Percentiles rank a stretch among this genome's conserved stretches.
Conservation (phyloP, 2,888 invertebrate species). For the Pseudanteris insignis region DNA sequence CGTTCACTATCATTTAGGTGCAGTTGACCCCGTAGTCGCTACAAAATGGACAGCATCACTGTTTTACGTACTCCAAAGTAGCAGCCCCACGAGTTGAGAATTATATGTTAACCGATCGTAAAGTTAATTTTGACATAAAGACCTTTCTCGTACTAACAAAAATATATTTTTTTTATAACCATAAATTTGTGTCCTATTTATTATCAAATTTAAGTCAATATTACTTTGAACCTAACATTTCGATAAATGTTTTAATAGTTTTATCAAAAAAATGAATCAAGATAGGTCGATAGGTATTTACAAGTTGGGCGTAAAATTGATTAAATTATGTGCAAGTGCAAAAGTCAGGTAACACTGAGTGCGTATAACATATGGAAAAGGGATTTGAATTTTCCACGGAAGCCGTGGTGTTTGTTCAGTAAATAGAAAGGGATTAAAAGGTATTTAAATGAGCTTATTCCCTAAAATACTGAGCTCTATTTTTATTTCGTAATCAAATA, state of each 20-base stretch:
- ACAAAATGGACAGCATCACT: constrained; percentile 35
- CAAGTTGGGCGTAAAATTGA: constrained; percentile 4
- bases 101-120: constrained; percentile 22
- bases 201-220: no score
- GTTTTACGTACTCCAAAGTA: constrained; percentile 32
- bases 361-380: constrained; percentile 6
- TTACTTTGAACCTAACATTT: no score
- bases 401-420: constrained; percentile 19
- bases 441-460: constrained; percentile 37
- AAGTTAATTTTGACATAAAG: constrained; percentile 39
- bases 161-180: no score
- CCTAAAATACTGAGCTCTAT: constrained; percentile 34
- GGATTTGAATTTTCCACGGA: constrained; percentile 19
- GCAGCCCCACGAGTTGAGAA: constrained; percentile 29
- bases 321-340: constrained; percentile 6
- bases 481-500: constrained; percentile 42
- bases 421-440: constrained; percentile 36
- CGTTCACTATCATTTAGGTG: constrained; percentile 38
- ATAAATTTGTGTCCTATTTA: no score
- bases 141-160: no score
- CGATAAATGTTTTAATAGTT: no score
- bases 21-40: constrained; percentile 33
- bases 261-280: no score
- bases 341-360: background rate
- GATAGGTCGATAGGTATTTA: no score